Evolutionary conservation across 2,113 vertebrate genomes (phyloP).

Genomic region (Lamprologus ornatipinnis): DNA sequence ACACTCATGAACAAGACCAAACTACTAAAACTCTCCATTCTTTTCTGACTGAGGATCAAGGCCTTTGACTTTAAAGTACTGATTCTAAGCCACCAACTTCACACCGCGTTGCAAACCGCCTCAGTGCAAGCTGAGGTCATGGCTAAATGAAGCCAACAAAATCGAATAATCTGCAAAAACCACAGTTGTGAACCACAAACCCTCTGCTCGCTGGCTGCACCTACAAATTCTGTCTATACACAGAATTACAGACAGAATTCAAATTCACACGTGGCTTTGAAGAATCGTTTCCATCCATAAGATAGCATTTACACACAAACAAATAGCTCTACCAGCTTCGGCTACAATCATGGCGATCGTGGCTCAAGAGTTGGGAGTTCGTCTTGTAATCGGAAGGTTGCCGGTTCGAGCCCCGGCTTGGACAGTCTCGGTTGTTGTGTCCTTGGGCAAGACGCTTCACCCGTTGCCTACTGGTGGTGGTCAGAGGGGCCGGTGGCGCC

Average conservation of each 20-base stretch:
- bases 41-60: not conserved
- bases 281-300: not conserved
- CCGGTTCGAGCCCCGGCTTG: fast-evolving
- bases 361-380: not conserved
- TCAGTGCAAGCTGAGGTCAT: not conserved
- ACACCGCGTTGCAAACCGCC: not conserved
- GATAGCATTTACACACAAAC: not conserved
- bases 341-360: not conserved
- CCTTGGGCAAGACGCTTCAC: not conserved
- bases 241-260: not conserved
- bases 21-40: not conserved
- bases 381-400: fast-evolving
- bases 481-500: not conserved
- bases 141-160: not conserved
- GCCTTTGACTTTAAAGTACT: not conserved
- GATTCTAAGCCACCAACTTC: not conserved
- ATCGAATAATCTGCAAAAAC: not conserved
- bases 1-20: not conserved
- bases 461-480: not conserved
- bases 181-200: not conserved
- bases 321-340: not conserved
- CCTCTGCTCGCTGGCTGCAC: not conserved
- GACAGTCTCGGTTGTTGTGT: fast-evolving
- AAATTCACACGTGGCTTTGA: not conserved
- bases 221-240: not conserved